Evolutionary conservation across 64 coral and sea anemone species (phyloP), one percentile per base, ranked within the genome.

Genomic region (Exaiptasia diaphana): DNA sequence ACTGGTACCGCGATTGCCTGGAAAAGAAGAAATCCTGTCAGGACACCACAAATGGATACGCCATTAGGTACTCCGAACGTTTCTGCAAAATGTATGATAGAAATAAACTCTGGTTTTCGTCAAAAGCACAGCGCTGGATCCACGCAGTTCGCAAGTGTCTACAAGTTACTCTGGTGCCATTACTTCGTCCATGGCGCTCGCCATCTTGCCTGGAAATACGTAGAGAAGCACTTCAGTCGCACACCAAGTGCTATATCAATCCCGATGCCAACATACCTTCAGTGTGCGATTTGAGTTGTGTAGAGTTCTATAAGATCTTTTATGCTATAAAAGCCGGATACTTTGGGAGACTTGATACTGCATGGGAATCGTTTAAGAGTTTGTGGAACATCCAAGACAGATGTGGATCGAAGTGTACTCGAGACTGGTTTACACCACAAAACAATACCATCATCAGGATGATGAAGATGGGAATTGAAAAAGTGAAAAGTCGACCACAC

Each of bases 1-100:
- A 74, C 17, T 96, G 92, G 92, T 96, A 89, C 41, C 38, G 57
- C 3, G 78, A 88, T 5, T 96, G 92, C 73, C 63, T 96, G 29
- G 81, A 85, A 63, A 78, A 37, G 39, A 72, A 38, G 23, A 64
- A 75, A 40, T 54, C 73, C 0, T 89, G 86, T 53, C 80, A 67
- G 17, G 70, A 27, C 8, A 79, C 62, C 6, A 83, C 14, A 13
- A 83, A 87, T 29, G 71, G 44, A 11, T 88, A 95, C 29, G 74
- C 75, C 20, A 38, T 89, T 0, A 18, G 1, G 0, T 95, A 85
- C 50, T 85, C 80, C 6, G 86, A 89, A 29, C 83, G 59, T 27
- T 79, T 89, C 17, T 95, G 92, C 64, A 80, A 50, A 11, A 30
- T 89, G 18, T 95, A 81, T 6, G 61, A 17, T 26, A 33, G 75